Base-by-base conservation (phyloP, 2,888 invertebrate species). In the Erpobdella octoculata region DNA sequence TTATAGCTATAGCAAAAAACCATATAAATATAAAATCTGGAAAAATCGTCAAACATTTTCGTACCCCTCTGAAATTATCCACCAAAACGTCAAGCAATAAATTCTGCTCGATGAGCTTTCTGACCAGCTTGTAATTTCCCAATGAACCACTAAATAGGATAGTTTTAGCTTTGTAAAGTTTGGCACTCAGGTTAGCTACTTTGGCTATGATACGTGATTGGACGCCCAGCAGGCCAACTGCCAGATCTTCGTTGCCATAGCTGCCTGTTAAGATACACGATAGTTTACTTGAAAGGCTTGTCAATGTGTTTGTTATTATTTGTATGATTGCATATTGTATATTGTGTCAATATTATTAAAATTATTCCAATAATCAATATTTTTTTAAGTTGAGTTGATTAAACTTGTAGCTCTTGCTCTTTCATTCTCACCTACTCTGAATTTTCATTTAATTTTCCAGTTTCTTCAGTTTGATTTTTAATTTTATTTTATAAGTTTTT, bases 191-290 rank as follows among this genome's bases (percentile, higher is more conserved):
- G 58, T 36, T n/a, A 3, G 37, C 69, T 21, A 58, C 6, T n/a
- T 53, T 48, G 15, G 35, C 12, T 3, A 69, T 15, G 6, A 36
- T 31, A 12, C 35, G 31, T 3, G 35, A 12, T 9, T 53, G 48
- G 15, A 58, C 25, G 31, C 53, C 35, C 12, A 69, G 48, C 31
- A 69, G 53, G n/a, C 69, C 69, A 21, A 46, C 48, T 4, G 69
- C 69, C 69, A 69, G 46, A 58, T 69, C 69, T 5, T 46, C 58
- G 18, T 58, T 69, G 69, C 48, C 58, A 33, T 28, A 58, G 1
- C 31, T 67, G 8, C 38, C 67, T 67, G 67, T 4, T 37, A 28
- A 6, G 1, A 53, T 53, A 25, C 8, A 12, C 1, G 28, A 18
- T 53, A 18, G 18, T 46, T 46, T n/a, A 3, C 3, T n/a, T 3